Base-by-base conservation (phyloP, 1,140 invertebrate species). In the Pectinophora gossypiella region DNA sequence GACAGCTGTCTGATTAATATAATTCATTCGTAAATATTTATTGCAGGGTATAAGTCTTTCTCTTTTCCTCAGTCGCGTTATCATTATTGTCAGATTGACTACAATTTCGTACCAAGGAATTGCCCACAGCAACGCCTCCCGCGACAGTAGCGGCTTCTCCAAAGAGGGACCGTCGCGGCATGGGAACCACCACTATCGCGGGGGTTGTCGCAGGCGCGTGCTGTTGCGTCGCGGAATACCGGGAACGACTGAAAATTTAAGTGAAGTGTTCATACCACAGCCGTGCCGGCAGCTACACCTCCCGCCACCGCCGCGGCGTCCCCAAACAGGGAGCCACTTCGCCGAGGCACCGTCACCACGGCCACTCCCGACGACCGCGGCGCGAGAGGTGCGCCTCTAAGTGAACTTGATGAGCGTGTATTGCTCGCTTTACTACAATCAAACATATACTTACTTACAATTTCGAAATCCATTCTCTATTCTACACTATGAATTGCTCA, bases 221-320 rank as follows among this genome's bases (percentile, higher is more conserved):
- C 27, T 9, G n/a, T n/a, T n/a, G n/a, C n/a, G n/a, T n/a, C n/a
- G n/a, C n/a, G n/a, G n/a, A n/a, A n/a, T n/a, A n/a, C n/a, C n/a
- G n/a, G n/a, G n/a, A n/a, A n/a, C n/a, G n/a, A n/a, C n/a, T n/a
- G n/a, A n/a, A n/a, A n/a, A n/a, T n/a, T n/a, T n/a, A n/a, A n/a
- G n/a, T n/a, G n/a, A n/a, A n/a, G n/a, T n/a, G n/a, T 32, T 6
- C 53, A 35, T 68, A 86, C 83, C 77, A 76, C 54, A 19, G 80
- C 67, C 1, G 80, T 80, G 18, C 83, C 80, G 5, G 83, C 76
- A 18, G 80, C 73, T 18, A 86, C 83, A 1, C 83, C 83, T 4
- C 83, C 83, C 0, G 80, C 83, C 4, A 86, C 64, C 0, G 83
- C 68, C 1, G 80, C 83, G 0, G 83, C 80, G 20, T 86, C 80